Evolutionary conservation across 2,797 vertebrate genomes (phyloP), one percentile per base, ranked within the genome.

Genomic region (Phataginus tetradactyla): DNA sequence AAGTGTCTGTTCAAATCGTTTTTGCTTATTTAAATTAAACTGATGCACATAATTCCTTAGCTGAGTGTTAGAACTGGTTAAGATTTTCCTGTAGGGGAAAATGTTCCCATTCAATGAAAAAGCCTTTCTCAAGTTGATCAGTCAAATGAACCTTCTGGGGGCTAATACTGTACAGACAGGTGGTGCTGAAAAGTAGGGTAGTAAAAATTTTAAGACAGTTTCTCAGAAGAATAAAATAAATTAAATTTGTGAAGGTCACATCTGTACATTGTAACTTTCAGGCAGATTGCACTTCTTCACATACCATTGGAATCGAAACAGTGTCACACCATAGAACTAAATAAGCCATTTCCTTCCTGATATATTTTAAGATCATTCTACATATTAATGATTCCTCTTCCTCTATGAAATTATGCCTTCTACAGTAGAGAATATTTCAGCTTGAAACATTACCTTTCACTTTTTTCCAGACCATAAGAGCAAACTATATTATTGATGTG

Each of bases 191-290:
- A 91, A 88, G 66, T 4, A 77, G 61, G 23, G 27, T 34, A 85
- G 53, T 95, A 94, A 88, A 92, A 96, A 85, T 85, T 72, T 90
- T 91, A 94, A 94, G 72, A 59, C 27, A 63, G 14, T 34, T 88
- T 32, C 72, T 96, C 91, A 72, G 72, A 97, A 95, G 92, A 95
- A 72, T 85, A 92, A 96, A 95, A 81, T 21, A 92, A 95, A 94
- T 95, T 95, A 94, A 77, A 92, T 81, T 88, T 63, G 39, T 88
- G 72, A 96, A 95, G 86, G 89, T 97, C 95, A 95, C 78, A 95
- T 97, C 93, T 95, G 89, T 78, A 94, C 34, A 32, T 77, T 81
- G 6, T 89, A 91, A 78, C 72, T 86, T 86, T 55, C n/a, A 45
- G 72, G 72, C 66, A 81, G 51, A 69, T 69, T 81, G 5, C 6